These are phyloP conservation scores for Dascillus cervinus DNA, from an alignment of 2,888 invertebrate species.

Conservation along the genomic window DNA sequence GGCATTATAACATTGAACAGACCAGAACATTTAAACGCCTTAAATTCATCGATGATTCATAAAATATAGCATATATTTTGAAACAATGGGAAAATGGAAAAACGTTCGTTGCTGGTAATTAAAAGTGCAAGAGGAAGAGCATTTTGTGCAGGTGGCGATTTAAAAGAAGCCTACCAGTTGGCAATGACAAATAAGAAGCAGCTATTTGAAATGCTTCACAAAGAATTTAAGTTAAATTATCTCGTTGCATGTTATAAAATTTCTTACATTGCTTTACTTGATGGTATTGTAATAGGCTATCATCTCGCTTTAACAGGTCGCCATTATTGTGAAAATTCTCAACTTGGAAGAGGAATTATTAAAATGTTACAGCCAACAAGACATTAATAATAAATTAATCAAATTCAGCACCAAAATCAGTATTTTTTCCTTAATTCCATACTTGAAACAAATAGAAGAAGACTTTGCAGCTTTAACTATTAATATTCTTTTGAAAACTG, in stretches of 20 bases:
- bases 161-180: slow-evolving; percentile 65
- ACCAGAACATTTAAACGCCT: slow-evolving; percentile 68
- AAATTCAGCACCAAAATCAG: slow-evolving; percentile 50
- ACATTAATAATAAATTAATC: slow-evolving; percentile 52
- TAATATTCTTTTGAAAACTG: slow-evolving; percentile 75
- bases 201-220: slow-evolving; percentile 69
- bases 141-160: slow-evolving; percentile 98
- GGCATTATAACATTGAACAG: slow-evolving; percentile 68
- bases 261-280: slow-evolving; percentile 87
- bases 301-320: slow-evolving; percentile 79
- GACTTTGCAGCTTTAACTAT: slow-evolving; percentile 68
- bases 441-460: slow-evolving; percentile 68
- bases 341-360: slow-evolving; percentile 62
- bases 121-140: slow-evolving; percentile 68
- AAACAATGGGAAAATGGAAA: slow-evolving; percentile 53
- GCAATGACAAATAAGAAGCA: slow-evolving; percentile 51
- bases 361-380: slow-evolving; percentile 43
- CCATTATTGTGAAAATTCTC: slow-evolving; percentile 67
- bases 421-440: slow-evolving; percentile 58
- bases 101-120: slow-evolving; percentile 46
- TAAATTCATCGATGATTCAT: slow-evolving; percentile 67
- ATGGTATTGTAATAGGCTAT: slow-evolving; percentile 91
- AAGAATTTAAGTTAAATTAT: slow-evolving; percentile 81
- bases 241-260: slow-evolving; percentile 80
- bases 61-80: slow-evolving; percentile 52